Evolutionary conservation across 1,140 invertebrate species (phyloP).

Genomic region (Meloidogyne hapla): DNA sequence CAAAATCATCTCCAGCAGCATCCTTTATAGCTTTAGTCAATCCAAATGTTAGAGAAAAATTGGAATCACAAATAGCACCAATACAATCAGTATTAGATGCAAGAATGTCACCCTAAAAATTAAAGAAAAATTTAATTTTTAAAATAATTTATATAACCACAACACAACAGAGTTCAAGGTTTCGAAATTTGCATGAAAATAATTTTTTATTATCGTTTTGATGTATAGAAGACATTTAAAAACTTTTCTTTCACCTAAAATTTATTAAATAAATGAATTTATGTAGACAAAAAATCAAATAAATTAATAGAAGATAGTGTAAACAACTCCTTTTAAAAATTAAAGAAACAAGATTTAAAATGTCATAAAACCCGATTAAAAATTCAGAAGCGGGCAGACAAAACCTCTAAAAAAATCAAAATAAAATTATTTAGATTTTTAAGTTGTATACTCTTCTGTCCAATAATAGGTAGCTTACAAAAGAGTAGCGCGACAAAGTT

Average conservation of each 20-base stretch:
- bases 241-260: neutral
- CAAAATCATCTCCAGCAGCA: constrained; percentile 21
- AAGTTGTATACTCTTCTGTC: too few relatives aligned
- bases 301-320: too few relatives aligned
- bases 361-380: too few relatives aligned
- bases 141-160: neutral
- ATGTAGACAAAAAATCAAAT: too few relatives aligned
- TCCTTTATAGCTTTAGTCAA: constrained; percentile 4
- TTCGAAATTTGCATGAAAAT: neutral
- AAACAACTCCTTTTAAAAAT: too few relatives aligned
- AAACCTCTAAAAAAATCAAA: too few relatives aligned
- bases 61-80: constrained; percentile 21
- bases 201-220: neutral
- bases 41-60: neutral
- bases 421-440: too few relatives aligned
- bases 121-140: neutral
- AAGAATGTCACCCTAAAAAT: constrained; percentile 28
- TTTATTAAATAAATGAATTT: too few relatives aligned
- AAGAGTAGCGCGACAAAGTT: too few relatives aligned
- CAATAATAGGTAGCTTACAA: too few relatives aligned
- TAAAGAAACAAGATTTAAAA: too few relatives aligned
- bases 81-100: constrained; percentile 13
- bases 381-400: too few relatives aligned
- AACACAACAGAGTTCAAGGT: neutral
- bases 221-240: neutral